These are phyloP conservation scores for Characodon lateralis DNA, from an alignment of 2,797 vertebrate species.

Conservation along the genomic window DNA sequence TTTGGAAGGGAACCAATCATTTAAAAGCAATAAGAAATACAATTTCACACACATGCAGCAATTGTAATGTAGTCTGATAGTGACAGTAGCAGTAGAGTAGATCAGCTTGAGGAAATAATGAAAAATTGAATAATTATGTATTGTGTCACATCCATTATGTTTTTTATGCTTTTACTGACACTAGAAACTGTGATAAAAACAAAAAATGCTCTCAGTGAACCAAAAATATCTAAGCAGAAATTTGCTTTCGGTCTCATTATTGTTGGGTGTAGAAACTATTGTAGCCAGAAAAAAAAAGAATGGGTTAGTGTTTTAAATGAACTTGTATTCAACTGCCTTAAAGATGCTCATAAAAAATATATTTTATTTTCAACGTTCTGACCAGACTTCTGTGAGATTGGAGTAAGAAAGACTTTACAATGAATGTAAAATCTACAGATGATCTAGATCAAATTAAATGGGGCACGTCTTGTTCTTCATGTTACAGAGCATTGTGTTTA, in stretches of 20 bases:
- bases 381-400: constrained; percentile 52
- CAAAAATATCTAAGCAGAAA: constrained; percentile 60
- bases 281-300: constrained; percentile 52
- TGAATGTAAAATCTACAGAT: constrained; percentile 73
- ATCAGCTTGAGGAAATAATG: background rate
- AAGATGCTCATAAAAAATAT: constrained; percentile 55
- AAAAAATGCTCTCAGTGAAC: constrained; percentile 43
- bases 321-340: constrained; percentile 78
- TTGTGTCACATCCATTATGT: background rate
- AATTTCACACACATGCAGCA: constrained; percentile 11
- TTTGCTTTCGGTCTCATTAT: constrained; percentile 61
- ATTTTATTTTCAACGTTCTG: constrained; percentile 37
- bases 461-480: background rate
- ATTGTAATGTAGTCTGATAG: background rate
- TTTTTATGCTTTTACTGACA: constrained; percentile 22
- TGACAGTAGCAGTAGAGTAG: constrained; percentile 9
- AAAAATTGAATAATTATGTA: constrained; percentile 28
- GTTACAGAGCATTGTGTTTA: constrained; percentile 28
- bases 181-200: constrained; percentile 46
- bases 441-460: background rate
- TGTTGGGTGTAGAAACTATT: constrained; percentile 73
- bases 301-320: constrained; percentile 56
- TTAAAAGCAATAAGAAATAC: constrained; percentile 62
- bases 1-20: constrained; percentile 21
- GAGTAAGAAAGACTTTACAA: constrained; percentile 67